Percentiles rank a stretch among this genome's conserved stretches.
Evolutionary conservation across 2,888 invertebrate species (phyloP).

Genomic region (Brachyopa scutellaris): DNA sequence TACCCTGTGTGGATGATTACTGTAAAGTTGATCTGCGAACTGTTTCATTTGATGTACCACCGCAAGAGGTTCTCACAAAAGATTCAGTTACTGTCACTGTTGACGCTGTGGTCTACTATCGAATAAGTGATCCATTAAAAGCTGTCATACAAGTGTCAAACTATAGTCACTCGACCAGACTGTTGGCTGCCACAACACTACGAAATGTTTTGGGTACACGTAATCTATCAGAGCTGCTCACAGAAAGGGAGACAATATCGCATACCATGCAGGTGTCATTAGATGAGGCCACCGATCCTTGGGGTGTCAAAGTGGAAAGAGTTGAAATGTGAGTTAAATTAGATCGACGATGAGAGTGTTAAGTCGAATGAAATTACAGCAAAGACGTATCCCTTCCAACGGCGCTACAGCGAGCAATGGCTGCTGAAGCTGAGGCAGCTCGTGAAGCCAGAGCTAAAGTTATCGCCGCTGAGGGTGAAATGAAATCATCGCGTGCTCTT

Average conservation of each 20-base stretch:
- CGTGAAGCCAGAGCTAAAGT: conserved; percentile 91
- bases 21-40: conserved; percentile 96
- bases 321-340: conserved; percentile 92
- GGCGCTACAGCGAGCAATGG: conserved; percentile 91
- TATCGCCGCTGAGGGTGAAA: conserved; percentile 92
- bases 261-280: conserved; percentile 92
- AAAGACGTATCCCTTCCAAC: conserved; percentile 91
- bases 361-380: conserved; percentile 80
- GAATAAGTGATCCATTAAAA: conserved; percentile 90
- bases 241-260: conserved; percentile 95
- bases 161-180: conserved; percentile 91
- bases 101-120: conserved; percentile 93
- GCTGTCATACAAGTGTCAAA: conserved; percentile 89
- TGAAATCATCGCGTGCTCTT: conserved; percentile 90
- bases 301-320: conserved; percentile 96
- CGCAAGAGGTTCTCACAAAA: conserved; percentile 97
- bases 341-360: background rate
- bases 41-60: conserved; percentile 97
- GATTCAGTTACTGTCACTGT: conserved; percentile 97
- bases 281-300: conserved; percentile 89
- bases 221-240: conserved; percentile 94
- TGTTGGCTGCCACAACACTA: conserved; percentile 92
- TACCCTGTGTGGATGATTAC: conserved; percentile 97
- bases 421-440: conserved; percentile 91
- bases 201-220: conserved; percentile 96